Percentiles rank a stretch among this genome's conserved stretches.
Conservation (phyloP, 2,888 invertebrate genomes). For the Palloptera scutellata region DNA sequence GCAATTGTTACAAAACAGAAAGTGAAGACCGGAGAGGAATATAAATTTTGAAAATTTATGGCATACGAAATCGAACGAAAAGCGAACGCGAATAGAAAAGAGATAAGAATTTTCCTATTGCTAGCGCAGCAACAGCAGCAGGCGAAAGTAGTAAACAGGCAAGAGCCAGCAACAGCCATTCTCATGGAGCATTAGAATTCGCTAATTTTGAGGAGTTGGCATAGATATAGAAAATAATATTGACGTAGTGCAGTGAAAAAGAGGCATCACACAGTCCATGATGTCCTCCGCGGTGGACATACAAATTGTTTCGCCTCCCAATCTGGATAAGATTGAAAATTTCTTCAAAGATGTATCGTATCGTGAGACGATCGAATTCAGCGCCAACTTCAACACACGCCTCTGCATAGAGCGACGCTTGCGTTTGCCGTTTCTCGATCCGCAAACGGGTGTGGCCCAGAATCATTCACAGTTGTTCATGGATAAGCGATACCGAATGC, state of each 20-base stretch:
- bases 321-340: slow-evolving; percentile 79
- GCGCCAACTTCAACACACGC: slow-evolving; percentile 92
- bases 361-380: slow-evolving; percentile 90
- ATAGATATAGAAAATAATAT: too few relatives aligned
- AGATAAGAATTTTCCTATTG: slow-evolving; percentile 18
- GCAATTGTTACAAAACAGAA: neutral
- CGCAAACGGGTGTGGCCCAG: slow-evolving; percentile 97
- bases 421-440: slow-evolving; percentile 94
- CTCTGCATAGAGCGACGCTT: slow-evolving; percentile 89
- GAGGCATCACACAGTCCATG: neutral
- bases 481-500: slow-evolving; percentile 88
- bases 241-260: neutral
- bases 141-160: neutral
- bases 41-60: too few relatives aligned
- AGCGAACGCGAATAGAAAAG: neutral
- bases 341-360: slow-evolving; percentile 88
- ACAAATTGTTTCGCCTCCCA: slow-evolving; percentile 73
- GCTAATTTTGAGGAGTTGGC: too few relatives aligned
- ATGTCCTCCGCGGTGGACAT: slow-evolving; percentile 67
- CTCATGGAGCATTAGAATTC: too few relatives aligned
- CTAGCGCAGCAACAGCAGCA: slow-evolving; percentile 19
- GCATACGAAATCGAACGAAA: neutral
- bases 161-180: slow-evolving; percentile 6
- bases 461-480: slow-evolving; percentile 91
- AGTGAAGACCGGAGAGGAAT: slow-evolving; percentile 12